These are phyloP conservation scores for Oncorhynchus clarkii DNA, from an alignment of 2,113 vertebrate genomes.

Conservation along the genomic window DNA sequence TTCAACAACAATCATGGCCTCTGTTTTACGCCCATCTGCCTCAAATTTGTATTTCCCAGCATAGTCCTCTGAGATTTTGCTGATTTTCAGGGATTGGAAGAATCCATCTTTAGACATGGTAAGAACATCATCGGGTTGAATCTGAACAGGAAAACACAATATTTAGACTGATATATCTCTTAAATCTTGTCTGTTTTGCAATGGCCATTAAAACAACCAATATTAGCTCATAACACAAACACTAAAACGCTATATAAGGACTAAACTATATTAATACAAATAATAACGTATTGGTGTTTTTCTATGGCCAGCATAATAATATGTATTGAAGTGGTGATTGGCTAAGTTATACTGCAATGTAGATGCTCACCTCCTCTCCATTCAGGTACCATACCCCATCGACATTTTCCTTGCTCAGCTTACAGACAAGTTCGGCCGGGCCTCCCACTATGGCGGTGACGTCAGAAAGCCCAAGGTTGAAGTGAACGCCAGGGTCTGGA, in stretches of 20 bases:
- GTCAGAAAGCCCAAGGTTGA: conserved; percentile 78
- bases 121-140: conserved; percentile 71
- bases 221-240: too few relatives aligned
- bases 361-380: background rate
- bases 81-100: conserved; percentile 78
- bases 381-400: conserved; percentile 78
- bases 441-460: conserved; percentile 75
- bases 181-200: background rate
- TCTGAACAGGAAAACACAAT: conserved; percentile 53
- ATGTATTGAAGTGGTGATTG: too few relatives aligned
- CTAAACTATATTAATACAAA: too few relatives aligned
- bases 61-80: conserved; percentile 71
- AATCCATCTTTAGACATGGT: conserved; percentile 78
- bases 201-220: background rate
- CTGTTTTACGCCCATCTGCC: conserved; percentile 76
- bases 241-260: too few relatives aligned
- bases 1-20: conserved; percentile 71
- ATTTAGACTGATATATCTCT: background rate
- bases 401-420: conserved; percentile 74
- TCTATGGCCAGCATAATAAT: too few relatives aligned
- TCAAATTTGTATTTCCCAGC: conserved; percentile 86
- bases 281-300: too few relatives aligned
- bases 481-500: conserved; percentile 72
- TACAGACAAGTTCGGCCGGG: conserved; percentile 76
- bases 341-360: background rate